Evolutionary conservation across 53 echinoderm and acorn worm genomes (phyloP), one percentile per base, ranked within the genome.

Genomic region (Echinarachnius parma): DNA sequence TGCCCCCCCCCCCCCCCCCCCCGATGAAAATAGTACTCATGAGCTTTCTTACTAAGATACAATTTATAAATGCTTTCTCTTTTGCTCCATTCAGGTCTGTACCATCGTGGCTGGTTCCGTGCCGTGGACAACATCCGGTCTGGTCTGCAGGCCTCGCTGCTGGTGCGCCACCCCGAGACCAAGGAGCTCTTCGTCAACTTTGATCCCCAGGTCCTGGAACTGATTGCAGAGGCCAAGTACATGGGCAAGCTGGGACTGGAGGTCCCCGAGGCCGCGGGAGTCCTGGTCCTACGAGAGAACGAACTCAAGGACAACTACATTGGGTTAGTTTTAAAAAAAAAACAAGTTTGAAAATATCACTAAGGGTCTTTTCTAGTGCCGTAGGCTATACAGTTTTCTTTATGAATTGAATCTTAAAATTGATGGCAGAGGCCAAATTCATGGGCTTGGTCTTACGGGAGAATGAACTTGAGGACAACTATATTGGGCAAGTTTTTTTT

Each of bases 171-270:
- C 57, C 98, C 98, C 15, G 98, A 98, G 49, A 98, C 98, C 54
- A 98, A 98, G 85, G 86, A 92, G 46, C 81, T 98, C 47, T 98
- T 92, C 59, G 98, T 98, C 27, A 98, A 98, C 86, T 98, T 98
- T 86, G 98, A 98, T 75, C 98, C 98, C 2, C 98, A 98, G 63
- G 90, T 98, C 47, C 59, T 98, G 67, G 98, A 98, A 81, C 81
- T 98, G 81, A 98, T 98, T 48, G 80, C 91, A 1, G 98, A 98
- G 82, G 91, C 98, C 66, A 98, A 98, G 80, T 92, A 98, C 75
- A 80, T 98, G 37, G 63, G 80, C 54, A 98, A 98, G 86, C 87
- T 98, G 77, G 87, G 87, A 11, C 79, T 98, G 23, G 98, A 98
- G 84, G 75, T 98, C 30, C 98, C 98, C 9, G 91, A 83, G 48